A percentile compares a stretch with the other conserved stretches of the same genome.
phyloP scores from a whole-genome alignment of 2,797 vertebrate genomes.

The Peromyscus eremicus region DNA sequence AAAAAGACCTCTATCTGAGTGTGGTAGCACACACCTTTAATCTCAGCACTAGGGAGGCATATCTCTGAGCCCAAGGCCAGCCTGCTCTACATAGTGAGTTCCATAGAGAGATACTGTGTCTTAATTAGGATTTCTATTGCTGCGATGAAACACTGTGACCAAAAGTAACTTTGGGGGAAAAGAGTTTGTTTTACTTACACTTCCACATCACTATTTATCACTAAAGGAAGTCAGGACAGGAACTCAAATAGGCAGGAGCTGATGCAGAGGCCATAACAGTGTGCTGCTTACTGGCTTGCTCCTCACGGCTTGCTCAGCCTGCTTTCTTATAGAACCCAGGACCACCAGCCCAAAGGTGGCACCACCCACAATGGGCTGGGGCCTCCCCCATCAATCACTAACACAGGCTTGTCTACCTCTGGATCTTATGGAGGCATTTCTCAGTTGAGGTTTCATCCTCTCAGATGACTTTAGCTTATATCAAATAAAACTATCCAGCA shows the following conservation, averaged over 20 bases:
- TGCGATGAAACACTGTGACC: background rate
- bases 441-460: background rate
- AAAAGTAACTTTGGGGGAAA: background rate
- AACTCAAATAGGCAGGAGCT: background rate
- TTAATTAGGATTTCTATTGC: background rate
- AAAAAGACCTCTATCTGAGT: background rate
- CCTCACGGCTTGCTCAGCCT: background rate
- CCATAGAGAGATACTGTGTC: background rate
- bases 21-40: background rate
- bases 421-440: background rate
- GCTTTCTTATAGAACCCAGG: background rate
- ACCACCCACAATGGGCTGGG: background rate
- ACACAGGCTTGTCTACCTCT: background rate
- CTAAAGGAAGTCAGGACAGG: background rate
- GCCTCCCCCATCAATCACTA: background rate
- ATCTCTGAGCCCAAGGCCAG: background rate
- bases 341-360: background rate
- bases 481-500: background rate
- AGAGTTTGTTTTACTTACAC: background rate
- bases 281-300: background rate
- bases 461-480: background rate
- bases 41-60: background rate
- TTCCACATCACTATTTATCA: background rate
- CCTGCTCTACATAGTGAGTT: background rate
- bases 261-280: background rate